A percentile compares a stretch with the other conserved stretches of the same genome.
Evolutionary conservation across 2,797 vertebrate species (phyloP).

Genomic region (Octomys mimax): DNA sequence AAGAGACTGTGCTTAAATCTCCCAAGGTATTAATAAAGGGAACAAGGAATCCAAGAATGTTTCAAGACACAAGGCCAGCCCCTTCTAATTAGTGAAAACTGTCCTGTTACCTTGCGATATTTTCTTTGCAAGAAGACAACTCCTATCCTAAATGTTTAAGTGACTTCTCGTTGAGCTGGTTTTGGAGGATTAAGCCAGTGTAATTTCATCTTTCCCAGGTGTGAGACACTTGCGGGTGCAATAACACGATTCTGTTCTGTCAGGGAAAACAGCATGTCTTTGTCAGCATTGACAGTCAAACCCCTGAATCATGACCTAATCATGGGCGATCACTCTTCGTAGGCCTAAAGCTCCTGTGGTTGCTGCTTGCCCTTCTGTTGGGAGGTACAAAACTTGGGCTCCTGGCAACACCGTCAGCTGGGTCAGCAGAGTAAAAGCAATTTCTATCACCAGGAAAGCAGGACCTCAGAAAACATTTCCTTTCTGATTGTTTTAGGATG

Average conservation of each 20-base stretch:
- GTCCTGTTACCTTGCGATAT: conserved; percentile 34
- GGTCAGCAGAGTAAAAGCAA: neutral
- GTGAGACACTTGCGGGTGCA: conserved; percentile 82
- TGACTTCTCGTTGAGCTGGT: conserved; percentile 87
- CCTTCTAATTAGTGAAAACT: conserved; percentile 72
- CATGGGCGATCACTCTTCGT: neutral
- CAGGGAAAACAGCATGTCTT: conserved; percentile 77
- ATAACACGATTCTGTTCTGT: conserved; percentile 74
- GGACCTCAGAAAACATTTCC: conserved; percentile 31
- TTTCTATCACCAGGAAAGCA: neutral
- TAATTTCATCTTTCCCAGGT: conserved; percentile 85
- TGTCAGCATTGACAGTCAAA: conserved; percentile 69
- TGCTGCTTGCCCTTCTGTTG: conserved; percentile 34
- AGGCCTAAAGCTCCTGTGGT: neutral
- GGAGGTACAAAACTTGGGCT: neutral
- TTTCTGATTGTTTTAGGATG: neutral
- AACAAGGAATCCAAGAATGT: conserved; percentile 24
- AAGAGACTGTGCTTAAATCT: neutral
- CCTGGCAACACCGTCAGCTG: fast-evolving
- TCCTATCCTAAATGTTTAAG: conserved; percentile 81
- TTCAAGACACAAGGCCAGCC: conserved; percentile 57
- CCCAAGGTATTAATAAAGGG: conserved; percentile 40
- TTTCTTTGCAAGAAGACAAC: conserved; percentile 79
- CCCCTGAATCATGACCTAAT: conserved; percentile 64
- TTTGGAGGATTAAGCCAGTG: conserved; percentile 86